Percentiles rank a stretch among this genome's conserved stretches.
phyloP scores from a whole-genome alignment of 2,797 vertebrate species.

The Ceryle rudis region DNA sequence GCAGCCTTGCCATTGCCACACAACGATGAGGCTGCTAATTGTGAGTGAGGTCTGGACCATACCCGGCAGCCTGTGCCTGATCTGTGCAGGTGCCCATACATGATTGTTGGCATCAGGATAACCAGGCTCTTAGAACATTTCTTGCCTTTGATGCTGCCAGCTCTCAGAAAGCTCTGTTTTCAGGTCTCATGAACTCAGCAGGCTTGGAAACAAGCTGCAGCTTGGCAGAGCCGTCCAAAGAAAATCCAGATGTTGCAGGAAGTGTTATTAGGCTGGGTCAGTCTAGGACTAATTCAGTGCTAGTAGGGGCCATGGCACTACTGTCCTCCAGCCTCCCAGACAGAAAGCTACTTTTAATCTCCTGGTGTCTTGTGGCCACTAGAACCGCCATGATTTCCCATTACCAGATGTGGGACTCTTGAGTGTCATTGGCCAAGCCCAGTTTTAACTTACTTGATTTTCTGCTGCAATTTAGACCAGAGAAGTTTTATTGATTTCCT shows the following conservation, averaged over 20 bases:
- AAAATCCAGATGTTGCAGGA: slow-evolving; percentile 54
- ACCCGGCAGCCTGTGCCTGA: fast-evolving
- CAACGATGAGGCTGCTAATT: fast-evolving
- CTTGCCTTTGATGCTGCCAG: neutral
- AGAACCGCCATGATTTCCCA: neutral
- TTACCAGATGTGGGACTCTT: neutral
- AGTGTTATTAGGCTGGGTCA: slow-evolving; percentile 28
- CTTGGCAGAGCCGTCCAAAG: slow-evolving; percentile 4
- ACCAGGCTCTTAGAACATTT: neutral
- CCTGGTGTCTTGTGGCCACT: neutral
- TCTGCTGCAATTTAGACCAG: neutral
- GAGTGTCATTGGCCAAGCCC: neutral
- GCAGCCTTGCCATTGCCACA: neutral
- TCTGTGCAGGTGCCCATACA: fast-evolving
- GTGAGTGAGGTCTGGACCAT: neutral
- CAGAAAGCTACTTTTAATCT: neutral
- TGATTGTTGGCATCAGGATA: neutral
- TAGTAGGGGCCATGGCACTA: neutral
- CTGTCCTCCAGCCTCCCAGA: neutral
- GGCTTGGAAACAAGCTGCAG: slow-evolving; percentile 29
- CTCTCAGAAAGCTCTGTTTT: slow-evolving; percentile 6
- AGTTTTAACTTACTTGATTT: neutral
- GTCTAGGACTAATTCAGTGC: neutral
- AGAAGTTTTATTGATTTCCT: neutral
- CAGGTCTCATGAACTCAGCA: neutral